Conservation (phyloP, 2,113 vertebrate genomes). For the Oryzias javanicus region DNA sequence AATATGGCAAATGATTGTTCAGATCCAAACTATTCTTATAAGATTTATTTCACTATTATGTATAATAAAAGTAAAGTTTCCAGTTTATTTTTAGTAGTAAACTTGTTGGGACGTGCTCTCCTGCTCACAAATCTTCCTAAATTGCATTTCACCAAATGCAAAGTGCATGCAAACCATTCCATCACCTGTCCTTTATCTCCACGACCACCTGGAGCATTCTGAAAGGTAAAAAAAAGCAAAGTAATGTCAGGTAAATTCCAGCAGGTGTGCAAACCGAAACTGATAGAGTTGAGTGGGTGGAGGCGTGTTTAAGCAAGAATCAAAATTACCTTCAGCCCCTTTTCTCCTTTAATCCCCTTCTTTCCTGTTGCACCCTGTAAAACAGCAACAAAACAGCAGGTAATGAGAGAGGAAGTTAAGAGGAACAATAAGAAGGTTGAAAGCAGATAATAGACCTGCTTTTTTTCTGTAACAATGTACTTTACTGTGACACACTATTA, state of each 20-base stretch:
- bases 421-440: too few species aligned
- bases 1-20: neutral
- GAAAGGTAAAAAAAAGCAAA: slow-evolving; percentile 14
- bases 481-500: too few species aligned
- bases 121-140: neutral
- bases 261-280: slow-evolving; percentile 31
- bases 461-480: too few species aligned
- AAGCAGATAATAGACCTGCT: too few species aligned
- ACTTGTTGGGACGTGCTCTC: too few species aligned
- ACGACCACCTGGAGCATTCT: slow-evolving; percentile 62
- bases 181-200: slow-evolving; percentile 81
- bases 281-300: neutral
- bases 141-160: neutral
- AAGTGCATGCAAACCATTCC: neutral
- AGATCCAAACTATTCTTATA: neutral
- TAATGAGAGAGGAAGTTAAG: slow-evolving; percentile 3
- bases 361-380: slow-evolving; percentile 67
- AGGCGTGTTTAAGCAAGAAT: neutral
- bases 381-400: slow-evolving; percentile 2
- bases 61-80: neutral
- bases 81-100: neutral
- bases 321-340: slow-evolving; percentile 72
- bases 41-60: neutral
- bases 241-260: neutral
- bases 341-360: slow-evolving; percentile 62